Evolutionary conservation across 2,113 vertebrate species (phyloP), one percentile per base, ranked within the genome.

Genomic region (Cygnus buccinator): DNA sequence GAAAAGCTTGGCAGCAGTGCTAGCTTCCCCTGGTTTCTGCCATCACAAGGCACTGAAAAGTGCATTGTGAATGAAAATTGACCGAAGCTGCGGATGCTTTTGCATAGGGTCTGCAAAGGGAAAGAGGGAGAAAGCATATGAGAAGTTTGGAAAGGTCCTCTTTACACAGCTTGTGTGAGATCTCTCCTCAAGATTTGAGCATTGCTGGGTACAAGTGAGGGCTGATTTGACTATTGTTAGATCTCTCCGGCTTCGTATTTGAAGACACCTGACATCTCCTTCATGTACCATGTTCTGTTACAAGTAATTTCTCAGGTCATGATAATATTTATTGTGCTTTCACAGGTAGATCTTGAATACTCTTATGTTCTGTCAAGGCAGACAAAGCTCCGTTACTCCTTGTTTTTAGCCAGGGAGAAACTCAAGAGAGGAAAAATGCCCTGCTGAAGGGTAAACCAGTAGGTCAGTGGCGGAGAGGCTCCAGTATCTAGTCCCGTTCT

Each of bases 31-130:
- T 10, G 4, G 0, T 48, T 59, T 52, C 39, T 74, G 44, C 50
- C 31, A 23, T 1, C n/a, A 13, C 9, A 23, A 41, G 17, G 54
- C 31, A 12, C 65, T 46, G 39, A 71, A 73, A 65, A 80, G 10
- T 16, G 52, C 18, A 41, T 17, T 67, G 9, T 2, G 31, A 0
- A 0, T 44, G 23, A 8, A 66, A 16, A n/a, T 17, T 41, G 28
- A 35, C 25, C 16, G 41, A 54, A 66, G 74, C 23, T 17, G 13
- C 50, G 70, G 48, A 12, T 79, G 48, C 22, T 35, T 10, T 63
- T 46, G 17, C 0, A 0, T 39, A 31, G 62, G 19, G 5, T 28
- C 6, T n/a, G 35, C 43, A 23, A 48, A 50, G 17, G 25, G 28
- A 78, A 61, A 44, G 15, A 26, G 6, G 13, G 33, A 61, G 59